A percentile compares a stretch with the other conserved stretches of the same genome.
phyloP scores from a whole-genome alignment of 2,797 vertebrate genomes.

The Yasuhikotakia modesta region DNA sequence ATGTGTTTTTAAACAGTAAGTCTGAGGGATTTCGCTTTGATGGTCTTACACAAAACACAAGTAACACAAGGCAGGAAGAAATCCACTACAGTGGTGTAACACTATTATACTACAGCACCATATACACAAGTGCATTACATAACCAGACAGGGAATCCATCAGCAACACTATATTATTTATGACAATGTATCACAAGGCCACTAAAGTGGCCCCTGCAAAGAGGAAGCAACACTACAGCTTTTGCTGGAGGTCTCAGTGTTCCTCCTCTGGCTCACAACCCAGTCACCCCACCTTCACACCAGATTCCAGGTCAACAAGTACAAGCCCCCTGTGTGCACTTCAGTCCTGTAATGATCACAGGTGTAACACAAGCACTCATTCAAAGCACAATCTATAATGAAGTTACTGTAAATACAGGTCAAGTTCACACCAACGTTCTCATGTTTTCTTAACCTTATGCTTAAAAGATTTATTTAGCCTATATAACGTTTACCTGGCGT shows the following conservation, averaged over 20 bases:
- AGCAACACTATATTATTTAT: conserved; percentile 57
- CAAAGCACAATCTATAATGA: background rate
- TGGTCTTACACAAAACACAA: background rate
- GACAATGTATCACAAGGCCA: conserved; percentile 25
- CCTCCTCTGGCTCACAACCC: background rate
- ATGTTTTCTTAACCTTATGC: background rate
- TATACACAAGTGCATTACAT: conserved; percentile 24
- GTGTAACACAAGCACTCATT: conserved; percentile 32
- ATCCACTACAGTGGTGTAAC: conserved; percentile 23
- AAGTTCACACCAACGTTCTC: background rate
- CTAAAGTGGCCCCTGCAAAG: conserved; percentile 42
- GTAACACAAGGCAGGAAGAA: background rate
- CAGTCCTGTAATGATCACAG: conserved; percentile 14
- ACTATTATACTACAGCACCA: conserved; percentile 17
- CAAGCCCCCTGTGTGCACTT: conserved; percentile 35
- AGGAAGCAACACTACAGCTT: conserved; percentile 25
- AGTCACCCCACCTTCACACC: conserved; percentile 10
- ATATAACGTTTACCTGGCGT: too few relatives aligned
- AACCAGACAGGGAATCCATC: conserved; percentile 38
- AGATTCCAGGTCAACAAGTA: conserved; percentile 39
- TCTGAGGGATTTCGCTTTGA: background rate
- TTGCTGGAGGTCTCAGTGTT: conserved; percentile 20
- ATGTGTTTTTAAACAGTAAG: background rate
- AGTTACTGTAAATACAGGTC: background rate
- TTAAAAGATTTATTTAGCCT: background rate